A percentile compares a stretch with the other conserved stretches of the same genome.
phyloP scores from a whole-genome alignment of 2,797 vertebrate species.

The Pagetopsis macropterus region DNA sequence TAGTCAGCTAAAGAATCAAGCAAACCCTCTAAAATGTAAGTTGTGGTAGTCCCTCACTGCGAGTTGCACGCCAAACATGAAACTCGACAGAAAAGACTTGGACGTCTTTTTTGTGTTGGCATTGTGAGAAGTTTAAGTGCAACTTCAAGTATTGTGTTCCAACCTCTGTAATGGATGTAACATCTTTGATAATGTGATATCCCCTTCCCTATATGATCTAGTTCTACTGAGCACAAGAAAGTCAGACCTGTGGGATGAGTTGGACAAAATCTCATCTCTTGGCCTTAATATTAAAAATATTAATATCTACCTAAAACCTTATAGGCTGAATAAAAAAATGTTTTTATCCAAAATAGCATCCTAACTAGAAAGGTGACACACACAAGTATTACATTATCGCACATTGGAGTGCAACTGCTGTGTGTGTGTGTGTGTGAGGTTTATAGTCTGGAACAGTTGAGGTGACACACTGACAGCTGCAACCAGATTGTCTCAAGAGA shows the following conservation, averaged over 20 bases:
- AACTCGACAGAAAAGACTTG: neutral
- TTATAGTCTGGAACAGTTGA: conserved; percentile 67
- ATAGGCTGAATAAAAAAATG: neutral
- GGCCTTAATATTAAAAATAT: neutral
- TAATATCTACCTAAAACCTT: neutral
- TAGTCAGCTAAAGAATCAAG: neutral
- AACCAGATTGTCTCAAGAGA: conserved; percentile 24
- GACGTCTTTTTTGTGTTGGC: neutral
- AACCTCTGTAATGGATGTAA: neutral
- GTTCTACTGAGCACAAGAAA: too few relatives aligned
- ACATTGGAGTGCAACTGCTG: conserved; percentile 33
- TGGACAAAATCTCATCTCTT: neutral
- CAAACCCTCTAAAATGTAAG: neutral
- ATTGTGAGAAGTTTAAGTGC: neutral
- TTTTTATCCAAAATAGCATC: neutral
- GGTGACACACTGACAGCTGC: conserved; percentile 74
- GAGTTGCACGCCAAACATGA: neutral
- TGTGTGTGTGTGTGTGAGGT: conserved; percentile 52
- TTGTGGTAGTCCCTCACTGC: neutral
- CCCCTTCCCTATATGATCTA: neutral
- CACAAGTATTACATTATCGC: conserved; percentile 30
- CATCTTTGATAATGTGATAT: neutral
- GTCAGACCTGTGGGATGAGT: neutral
- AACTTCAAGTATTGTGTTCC: neutral
- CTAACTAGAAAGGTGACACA: neutral